Percentiles rank a stretch among this genome's conserved stretches.
These are phyloP conservation scores for Tyrophagus putrescentiae DNA, from an alignment of 1,140 invertebrate genomes.

Conservation along the genomic window DNA sequence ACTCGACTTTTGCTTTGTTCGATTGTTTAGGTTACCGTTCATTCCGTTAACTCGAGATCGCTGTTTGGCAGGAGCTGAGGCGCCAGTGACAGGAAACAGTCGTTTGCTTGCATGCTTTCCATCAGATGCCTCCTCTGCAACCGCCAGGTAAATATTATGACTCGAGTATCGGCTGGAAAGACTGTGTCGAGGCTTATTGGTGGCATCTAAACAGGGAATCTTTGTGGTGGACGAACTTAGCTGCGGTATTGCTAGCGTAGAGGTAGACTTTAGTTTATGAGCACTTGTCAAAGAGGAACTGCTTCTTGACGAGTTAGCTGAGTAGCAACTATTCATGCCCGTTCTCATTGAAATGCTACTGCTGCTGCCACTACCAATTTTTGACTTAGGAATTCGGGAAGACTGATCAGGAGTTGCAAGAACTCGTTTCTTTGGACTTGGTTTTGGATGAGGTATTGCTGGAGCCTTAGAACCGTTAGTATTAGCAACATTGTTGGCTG, in stretches of 20 bases:
- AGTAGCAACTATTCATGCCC: neutral
- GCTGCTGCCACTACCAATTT: neutral
- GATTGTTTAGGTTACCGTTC: neutral
- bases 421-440: neutral
- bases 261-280: conserved; percentile 11
- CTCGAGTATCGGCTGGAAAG: neutral
- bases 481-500: too few species aligned
- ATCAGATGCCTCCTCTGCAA: neutral
- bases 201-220: conserved; percentile 4
- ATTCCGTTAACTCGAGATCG: too few species aligned
- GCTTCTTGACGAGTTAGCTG: neutral
- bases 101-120: neutral
- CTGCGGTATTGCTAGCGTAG: neutral
- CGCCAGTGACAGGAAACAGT: too few species aligned
- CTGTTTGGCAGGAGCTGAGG: too few species aligned
- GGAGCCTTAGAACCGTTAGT: neutral
- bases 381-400: neutral
- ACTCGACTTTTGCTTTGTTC: conserved; percentile 4
- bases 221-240: conserved; percentile 1
- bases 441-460: neutral
- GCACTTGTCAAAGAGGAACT: neutral
- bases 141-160: conserved; percentile 9
- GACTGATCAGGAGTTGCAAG: neutral
- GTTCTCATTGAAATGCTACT: too few species aligned
- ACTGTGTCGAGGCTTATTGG: neutral